Evolutionary conservation across 2,888 invertebrate genomes (phyloP), one percentile per base, ranked within the genome.

Genomic region (Caenorhabditis sulstoni): DNA sequence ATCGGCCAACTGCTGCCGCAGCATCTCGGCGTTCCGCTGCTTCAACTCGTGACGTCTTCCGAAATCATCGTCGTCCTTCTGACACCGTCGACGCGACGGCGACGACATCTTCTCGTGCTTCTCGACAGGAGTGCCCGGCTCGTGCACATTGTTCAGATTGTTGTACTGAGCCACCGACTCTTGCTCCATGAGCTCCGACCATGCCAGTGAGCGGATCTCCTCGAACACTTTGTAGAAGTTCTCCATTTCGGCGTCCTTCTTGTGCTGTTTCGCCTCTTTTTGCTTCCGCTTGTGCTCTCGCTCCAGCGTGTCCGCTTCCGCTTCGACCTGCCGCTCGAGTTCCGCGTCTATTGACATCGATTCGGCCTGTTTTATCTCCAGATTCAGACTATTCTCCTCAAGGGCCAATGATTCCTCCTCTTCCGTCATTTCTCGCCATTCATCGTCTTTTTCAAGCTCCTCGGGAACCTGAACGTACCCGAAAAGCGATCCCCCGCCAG

Each of bases 81-180:
- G 81, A 29, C 80, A 82, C 23, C 77, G 65, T 45, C 82, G 65
- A 53, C 81, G 67, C 35, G 76, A 79, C 0, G 96, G 96, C 55
- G 95, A 95, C 0, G 96, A 96, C 0, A 98, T 92, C 90, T 97
- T 97, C 85, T 96, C 96, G 91, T 97, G 97, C 52, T 97, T 92
- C 85, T 96, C 95, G 76, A 95, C 93, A 0, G 96, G 96, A 65
- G 96, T 93, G 62, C 96, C 97, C 0, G 97, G 97, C 90, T 95
- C 95, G n/a, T 96, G 93, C 47, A 82, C 81, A 45, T 81, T 70
- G 14, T 62, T 41, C 12, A 47, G 73, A 7, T 52, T 53, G 22
- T 49, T 47, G 16, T 52, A 41, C 16, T 59, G 50, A 20, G 68
- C 68, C 5, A 53, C 41, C 0, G 52, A 50, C 20, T 73, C 57